A percentile compares a stretch with the other conserved stretches of the same genome.
phyloP scores from a whole-genome alignment of 2,888 invertebrate species.

The Syrphus vitripennis region DNA sequence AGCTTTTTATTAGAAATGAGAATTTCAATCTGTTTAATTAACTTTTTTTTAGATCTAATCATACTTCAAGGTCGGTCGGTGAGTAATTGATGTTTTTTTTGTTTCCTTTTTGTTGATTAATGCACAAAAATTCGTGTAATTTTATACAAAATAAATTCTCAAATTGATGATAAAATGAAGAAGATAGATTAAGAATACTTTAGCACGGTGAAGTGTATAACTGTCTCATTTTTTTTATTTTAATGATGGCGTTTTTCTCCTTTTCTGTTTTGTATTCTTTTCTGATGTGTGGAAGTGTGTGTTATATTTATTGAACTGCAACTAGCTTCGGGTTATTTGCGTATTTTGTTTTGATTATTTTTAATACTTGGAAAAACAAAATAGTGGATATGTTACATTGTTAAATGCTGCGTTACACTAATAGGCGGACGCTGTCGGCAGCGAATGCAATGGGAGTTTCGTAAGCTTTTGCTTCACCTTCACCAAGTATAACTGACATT shows the following conservation, averaged over 20 bases:
- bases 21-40: background rate
- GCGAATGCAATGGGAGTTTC: no score
- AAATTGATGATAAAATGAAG: background rate
- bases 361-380: constrained; percentile 17
- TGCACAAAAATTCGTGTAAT: background rate
- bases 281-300: background rate
- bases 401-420: no score
- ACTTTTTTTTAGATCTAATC: background rate
- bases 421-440: no score
- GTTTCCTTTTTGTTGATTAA: background rate
- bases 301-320: background rate
- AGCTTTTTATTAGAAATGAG: background rate
- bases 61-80: background rate
- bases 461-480: no score
- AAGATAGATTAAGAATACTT: background rate
- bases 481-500: no score
- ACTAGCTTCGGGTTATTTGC: constrained; percentile 22
- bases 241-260: constrained; percentile 36
- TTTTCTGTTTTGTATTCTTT: background rate
- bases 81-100: background rate
- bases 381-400: background rate
- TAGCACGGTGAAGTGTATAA: constrained; percentile 22
- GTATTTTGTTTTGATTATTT: constrained; percentile 32
- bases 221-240: constrained; percentile 52
- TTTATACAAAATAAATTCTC: background rate